A percentile compares a stretch with the other conserved stretches of the same genome.
These are phyloP conservation scores for Microplitis deprimator DNA, from an alignment of 2,888 invertebrate species.

Conservation along the genomic window DNA sequence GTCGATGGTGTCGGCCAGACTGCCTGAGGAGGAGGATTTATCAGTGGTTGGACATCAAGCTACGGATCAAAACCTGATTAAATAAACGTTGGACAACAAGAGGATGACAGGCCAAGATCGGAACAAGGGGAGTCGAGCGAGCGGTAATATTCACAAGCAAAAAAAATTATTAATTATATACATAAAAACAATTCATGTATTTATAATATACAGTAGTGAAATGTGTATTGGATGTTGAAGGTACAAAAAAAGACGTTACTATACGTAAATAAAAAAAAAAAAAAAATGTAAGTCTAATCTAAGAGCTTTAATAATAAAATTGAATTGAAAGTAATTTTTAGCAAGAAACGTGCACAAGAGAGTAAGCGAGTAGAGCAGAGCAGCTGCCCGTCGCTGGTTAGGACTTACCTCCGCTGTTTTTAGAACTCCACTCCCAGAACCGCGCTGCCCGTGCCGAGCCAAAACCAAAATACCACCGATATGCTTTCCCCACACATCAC, in stretches of 20 bases:
- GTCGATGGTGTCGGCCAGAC: slow-evolving; percentile 31
- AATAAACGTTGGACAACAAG: too few relatives aligned
- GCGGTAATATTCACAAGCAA: slow-evolving; percentile 11
- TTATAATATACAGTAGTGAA: background rate
- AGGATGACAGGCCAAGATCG: background rate
- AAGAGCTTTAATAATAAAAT: background rate
- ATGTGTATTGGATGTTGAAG: background rate
- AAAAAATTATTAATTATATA: background rate
- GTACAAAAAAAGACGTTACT: background rate
- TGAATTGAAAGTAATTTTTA: slow-evolving; percentile 25
- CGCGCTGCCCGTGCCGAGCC: slow-evolving; percentile 70
- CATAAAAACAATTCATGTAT: too few relatives aligned
- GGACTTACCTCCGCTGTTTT: slow-evolving; percentile 72
- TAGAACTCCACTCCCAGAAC: slow-evolving; percentile 72
- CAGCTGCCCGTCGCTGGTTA: slow-evolving; percentile 55
- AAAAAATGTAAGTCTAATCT: background rate
- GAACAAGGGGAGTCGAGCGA: background rate
- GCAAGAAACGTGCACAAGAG: slow-evolving; percentile 39
- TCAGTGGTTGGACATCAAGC: slow-evolving; percentile 17
- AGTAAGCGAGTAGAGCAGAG: slow-evolving; percentile 42
- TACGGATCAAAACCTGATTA: too few relatives aligned
- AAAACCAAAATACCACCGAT: slow-evolving; percentile 71
- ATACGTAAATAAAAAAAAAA: background rate
- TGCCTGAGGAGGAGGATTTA: slow-evolving; percentile 33
- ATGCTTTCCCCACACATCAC: slow-evolving; percentile 50